Percentiles rank a stretch among this genome's conserved stretches.
Conservation (phyloP, 2,797 vertebrate species). For the Spinibarbus caldwelli region DNA sequence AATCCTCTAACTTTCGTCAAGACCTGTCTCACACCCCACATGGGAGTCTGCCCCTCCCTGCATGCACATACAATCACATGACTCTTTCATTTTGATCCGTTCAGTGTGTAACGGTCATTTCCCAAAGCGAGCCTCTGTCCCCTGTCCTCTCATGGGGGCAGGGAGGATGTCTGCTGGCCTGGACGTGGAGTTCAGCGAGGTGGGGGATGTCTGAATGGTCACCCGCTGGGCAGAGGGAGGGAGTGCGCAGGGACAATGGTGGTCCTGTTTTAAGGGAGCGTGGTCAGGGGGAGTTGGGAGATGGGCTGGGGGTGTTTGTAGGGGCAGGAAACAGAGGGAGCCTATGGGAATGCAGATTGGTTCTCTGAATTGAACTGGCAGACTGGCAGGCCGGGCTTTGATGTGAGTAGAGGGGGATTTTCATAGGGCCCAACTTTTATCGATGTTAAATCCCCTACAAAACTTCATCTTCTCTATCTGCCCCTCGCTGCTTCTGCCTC, state of each 20-base stretch:
- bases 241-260: conserved; percentile 67
- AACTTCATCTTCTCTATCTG: conserved; percentile 19
- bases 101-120: conserved; percentile 59
- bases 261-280: conserved; percentile 71
- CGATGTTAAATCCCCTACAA: conserved; percentile 68
- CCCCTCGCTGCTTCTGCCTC: conserved; percentile 45
- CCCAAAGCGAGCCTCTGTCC: conserved; percentile 50
- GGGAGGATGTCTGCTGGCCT: conserved; percentile 55
- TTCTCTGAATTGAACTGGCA: conserved; percentile 75
- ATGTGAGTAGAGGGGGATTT: conserved; percentile 71
- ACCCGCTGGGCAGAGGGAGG: conserved; percentile 61
- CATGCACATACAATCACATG: conserved; percentile 22
- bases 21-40: conserved; percentile 16
- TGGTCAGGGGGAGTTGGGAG: conserved; percentile 67
- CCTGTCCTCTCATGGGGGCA: conserved; percentile 43
- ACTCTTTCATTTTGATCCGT: conserved; percentile 47
- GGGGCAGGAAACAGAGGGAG: conserved; percentile 67
- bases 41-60: conserved; percentile 1
- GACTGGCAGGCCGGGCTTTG: conserved; percentile 75
- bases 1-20: background rate
- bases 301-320: conserved; percentile 39
- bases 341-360: conserved; percentile 81
- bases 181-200: conserved; percentile 55
- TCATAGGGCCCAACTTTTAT: conserved; percentile 68
- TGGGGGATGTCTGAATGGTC: conserved; percentile 51